Evolutionary conservation across 2,797 vertebrate genomes (phyloP), one percentile per base, ranked within the genome.

Genomic region (Odontamblyopus lacepedii): DNA sequence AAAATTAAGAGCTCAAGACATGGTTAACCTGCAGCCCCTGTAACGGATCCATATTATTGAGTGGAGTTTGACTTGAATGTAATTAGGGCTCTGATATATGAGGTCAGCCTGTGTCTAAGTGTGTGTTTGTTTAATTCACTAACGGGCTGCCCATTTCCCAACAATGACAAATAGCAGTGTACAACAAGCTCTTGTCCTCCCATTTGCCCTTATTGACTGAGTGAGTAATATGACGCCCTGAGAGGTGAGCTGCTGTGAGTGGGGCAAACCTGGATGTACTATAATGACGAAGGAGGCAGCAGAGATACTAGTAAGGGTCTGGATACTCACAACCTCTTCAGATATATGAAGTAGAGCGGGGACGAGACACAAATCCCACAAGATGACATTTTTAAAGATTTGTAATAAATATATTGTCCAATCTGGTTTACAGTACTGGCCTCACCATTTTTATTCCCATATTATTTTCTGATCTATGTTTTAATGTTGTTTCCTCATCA

Each of bases 1-100:
- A 62, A 72, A 65, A 73, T 69, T 23, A 79, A 75, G 69, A 75
- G 57, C 67, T 78, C 51, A 69, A 32, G 68, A 63, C 63, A 59
- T 16, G 48, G n/a, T 78, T 68, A n/a, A 77, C 73, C 75, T 71
- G 67, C 70, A 48, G 75, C 71, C 55, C 65, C 63, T 78, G 15
- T 41, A 74, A 70, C 23, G 15, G 38, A 62, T 89, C 85, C 41
- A 84, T 89, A 76, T 41, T 83, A 88, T 87, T 35, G 83, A 87
- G 71, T 71, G 26, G 65, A 76, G 72, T 61, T 57, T 75, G 64
- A 56, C 78, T 69, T 65, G 69, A 53, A 67, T 77, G 70, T 81
- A 85, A 84, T 86, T 74, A 81, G 75, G 81, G 67, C 50, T 60
- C 48, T 88, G 85, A 89, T 89, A n/a, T 83, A 89, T 89, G 82